phyloP scores from a whole-genome alignment of 2,888 invertebrate genomes.

The Leptothorax acervorum region DNA sequence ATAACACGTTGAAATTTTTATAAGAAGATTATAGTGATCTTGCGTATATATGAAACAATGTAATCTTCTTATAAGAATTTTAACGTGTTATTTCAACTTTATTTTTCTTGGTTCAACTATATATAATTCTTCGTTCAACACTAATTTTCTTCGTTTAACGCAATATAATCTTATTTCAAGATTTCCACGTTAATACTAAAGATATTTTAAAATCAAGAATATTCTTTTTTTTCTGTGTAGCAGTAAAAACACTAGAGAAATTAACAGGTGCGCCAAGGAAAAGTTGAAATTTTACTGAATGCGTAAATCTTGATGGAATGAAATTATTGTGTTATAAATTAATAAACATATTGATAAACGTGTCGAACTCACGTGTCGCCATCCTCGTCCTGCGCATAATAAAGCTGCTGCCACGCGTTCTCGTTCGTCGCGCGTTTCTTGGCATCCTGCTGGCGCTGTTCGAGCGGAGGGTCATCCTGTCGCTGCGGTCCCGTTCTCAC shows the following conservation, averaged over 20 bases:
- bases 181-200: no score
- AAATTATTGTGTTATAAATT: background rate
- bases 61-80: no score
- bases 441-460: background rate
- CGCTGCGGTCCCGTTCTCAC: slow-evolving; percentile 59
- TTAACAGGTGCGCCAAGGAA: background rate
- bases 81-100: no score
- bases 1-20: no score
- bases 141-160: no score
- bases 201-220: no score
- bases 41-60: no score
- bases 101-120: no score
- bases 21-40: no score
- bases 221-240: no score
- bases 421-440: slow-evolving; percentile 47
- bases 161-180: no score
- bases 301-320: background rate
- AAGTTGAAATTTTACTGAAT: background rate
- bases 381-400: slow-evolving; percentile 92
- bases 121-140: no score
- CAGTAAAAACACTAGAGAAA: background rate
- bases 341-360: background rate
- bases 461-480: background rate
- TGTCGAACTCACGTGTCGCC: slow-evolving; percentile 94
- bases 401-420: slow-evolving; percentile 88